These are phyloP conservation scores for Scomberomorus guttatus DNA, from an alignment of 2,797 vertebrate genomes.

Conservation along the genomic window DNA sequence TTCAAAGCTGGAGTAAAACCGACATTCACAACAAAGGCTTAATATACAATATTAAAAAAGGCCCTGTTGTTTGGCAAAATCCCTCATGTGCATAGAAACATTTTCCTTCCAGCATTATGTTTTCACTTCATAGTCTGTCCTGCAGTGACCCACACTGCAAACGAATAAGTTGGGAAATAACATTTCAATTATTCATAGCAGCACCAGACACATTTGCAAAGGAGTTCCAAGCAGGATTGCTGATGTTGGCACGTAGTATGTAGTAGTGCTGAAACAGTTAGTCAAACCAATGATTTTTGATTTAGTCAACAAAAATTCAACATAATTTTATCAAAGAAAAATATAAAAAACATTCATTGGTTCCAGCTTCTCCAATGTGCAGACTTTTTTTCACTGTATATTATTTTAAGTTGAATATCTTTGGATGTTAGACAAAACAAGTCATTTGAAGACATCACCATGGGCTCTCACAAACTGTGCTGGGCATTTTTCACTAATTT, in stretches of 20 bases:
- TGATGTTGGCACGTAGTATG: neutral
- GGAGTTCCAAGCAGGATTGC: neutral
- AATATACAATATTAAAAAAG: neutral
- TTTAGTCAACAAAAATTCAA: too few relatives aligned
- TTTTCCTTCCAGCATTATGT: neutral
- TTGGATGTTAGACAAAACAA: too few relatives aligned
- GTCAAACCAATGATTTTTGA: too few relatives aligned
- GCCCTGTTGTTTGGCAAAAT: neutral
- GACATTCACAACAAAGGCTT: neutral
- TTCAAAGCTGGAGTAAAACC: neutral
- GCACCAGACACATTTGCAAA: neutral
- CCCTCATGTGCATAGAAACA: neutral
- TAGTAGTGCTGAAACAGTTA: neutral
- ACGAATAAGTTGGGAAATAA: neutral
- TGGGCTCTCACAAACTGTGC: too few relatives aligned
- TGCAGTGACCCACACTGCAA: neutral
- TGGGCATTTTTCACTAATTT: too few relatives aligned
- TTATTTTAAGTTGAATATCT: too few relatives aligned
- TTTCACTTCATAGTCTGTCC: slow-evolving; percentile 2
- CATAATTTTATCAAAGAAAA: too few relatives aligned
- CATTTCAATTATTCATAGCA: neutral
- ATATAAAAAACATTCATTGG: too few relatives aligned
- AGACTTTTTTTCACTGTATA: too few relatives aligned
- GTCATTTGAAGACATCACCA: too few relatives aligned
- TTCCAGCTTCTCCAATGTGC: too few relatives aligned